Percentiles rank a stretch among this genome's conserved stretches.
phyloP scores from a whole-genome alignment of 2,888 invertebrate genomes.

The Syrista parreyssii region DNA sequence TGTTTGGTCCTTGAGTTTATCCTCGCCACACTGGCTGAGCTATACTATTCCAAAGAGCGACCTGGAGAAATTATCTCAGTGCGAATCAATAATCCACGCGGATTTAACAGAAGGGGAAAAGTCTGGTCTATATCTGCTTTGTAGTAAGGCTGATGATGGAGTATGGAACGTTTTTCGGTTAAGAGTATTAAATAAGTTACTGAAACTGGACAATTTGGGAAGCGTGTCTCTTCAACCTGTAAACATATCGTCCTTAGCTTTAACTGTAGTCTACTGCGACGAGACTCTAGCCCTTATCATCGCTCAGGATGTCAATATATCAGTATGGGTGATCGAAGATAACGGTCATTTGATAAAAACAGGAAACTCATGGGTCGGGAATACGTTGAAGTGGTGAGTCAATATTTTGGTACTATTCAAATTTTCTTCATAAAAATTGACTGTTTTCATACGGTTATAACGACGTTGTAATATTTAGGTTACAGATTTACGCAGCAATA shows the following conservation, averaged over 20 bases:
- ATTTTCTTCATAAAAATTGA: neutral
- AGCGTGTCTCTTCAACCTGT: conserved; percentile 7
- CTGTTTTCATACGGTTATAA: neutral
- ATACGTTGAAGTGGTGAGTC: conserved; percentile 18
- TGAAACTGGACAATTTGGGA: conserved; percentile 11
- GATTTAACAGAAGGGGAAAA: conserved; percentile 15
- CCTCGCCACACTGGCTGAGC: conserved; percentile 15
- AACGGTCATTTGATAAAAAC: conserved; percentile 15
- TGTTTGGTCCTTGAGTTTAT: conserved; percentile 18
- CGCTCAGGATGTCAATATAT: conserved; percentile 16
- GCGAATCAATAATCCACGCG: conserved; percentile 14
- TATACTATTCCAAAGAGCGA: conserved; percentile 9
- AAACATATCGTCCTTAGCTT: conserved; percentile 11
- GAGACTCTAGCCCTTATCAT: conserved; percentile 14
- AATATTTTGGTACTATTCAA: neutral
- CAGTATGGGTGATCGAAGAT: conserved; percentile 19
- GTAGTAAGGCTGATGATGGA: conserved; percentile 12
- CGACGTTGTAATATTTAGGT: conserved; percentile 1
- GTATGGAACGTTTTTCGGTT: conserved; percentile 8
- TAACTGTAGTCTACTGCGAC: conserved; percentile 17
- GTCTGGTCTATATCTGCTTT: conserved; percentile 13
- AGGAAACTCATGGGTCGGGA: conserved; percentile 17
- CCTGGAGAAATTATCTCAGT: conserved; percentile 12
- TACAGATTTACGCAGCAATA: conserved; percentile 17
- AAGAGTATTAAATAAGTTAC: conserved; percentile 4